A percentile compares a stretch with the other conserved stretches of the same genome.
Conservation (phyloP, 2,797 vertebrate species). For the Hydrophis major region DNA sequence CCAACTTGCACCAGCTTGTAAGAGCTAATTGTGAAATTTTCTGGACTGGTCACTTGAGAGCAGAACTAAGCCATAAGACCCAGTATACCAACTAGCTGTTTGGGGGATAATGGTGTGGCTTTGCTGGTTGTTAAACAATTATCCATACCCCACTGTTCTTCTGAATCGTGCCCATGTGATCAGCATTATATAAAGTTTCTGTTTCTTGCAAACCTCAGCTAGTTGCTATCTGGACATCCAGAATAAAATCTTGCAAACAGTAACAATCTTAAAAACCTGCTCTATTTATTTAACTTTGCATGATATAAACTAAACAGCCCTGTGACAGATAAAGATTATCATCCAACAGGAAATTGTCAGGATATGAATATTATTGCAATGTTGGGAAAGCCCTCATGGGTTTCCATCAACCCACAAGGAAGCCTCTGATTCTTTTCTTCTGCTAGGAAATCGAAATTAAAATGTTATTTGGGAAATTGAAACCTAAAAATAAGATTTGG, state of each 20-base stretch:
- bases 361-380: neutral
- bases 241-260: neutral
- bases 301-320: neutral
- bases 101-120: neutral
- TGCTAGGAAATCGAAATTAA: neutral
- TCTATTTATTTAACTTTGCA: neutral
- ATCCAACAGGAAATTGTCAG: neutral
- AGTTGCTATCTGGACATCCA: neutral
- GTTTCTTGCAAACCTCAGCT: neutral
- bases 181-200: neutral
- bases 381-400: neutral
- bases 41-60: no score
- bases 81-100: no score
- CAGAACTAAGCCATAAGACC: no score
- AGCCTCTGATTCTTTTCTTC: neutral
- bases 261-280: neutral
- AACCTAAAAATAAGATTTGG: neutral
- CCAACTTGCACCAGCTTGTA: neutral
- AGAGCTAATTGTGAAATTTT: no score
- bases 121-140: neutral
- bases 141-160: neutral
- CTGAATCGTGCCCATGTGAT: neutral
- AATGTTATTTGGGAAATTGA: neutral
- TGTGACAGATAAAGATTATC: neutral
- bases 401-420: neutral